Conservation (phyloP, 2,888 invertebrate species). For the Drosophila nr. fundita region DNA sequence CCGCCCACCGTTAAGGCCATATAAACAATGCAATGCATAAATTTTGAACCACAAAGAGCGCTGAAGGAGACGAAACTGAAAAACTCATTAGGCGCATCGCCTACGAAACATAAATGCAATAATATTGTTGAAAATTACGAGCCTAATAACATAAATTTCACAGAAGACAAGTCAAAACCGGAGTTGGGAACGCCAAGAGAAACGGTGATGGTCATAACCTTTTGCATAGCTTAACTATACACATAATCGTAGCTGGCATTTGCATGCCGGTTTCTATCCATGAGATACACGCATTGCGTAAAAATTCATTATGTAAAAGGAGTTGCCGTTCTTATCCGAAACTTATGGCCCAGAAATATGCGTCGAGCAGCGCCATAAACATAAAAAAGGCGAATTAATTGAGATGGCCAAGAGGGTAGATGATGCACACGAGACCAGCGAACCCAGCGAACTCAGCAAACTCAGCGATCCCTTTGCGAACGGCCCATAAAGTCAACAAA, state of each 20-base stretch:
- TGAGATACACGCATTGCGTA: conserved; percentile 74
- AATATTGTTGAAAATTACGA: conserved; percentile 73
- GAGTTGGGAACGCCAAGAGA: background rate
- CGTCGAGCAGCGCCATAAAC: conserved; percentile 62
- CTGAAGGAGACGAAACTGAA: conserved; percentile 46
- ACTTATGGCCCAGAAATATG: conserved; percentile 71
- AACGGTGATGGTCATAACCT: conserved; percentile 38
- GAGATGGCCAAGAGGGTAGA: conserved; percentile 44
- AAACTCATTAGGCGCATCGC: conserved; percentile 78
- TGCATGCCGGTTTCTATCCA: conserved; percentile 51
- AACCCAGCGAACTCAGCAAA: conserved; percentile 1
- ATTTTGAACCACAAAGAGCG: conserved; percentile 52
- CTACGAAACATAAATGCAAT: conserved; percentile 74
- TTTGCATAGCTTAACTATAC: conserved; percentile 30
- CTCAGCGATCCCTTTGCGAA: conserved; percentile 18
- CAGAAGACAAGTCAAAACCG: conserved; percentile 25
- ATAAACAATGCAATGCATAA: conserved; percentile 76
- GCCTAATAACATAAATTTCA: conserved; percentile 73
- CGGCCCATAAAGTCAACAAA: conserved; percentile 69
- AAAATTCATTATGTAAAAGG: conserved; percentile 64
- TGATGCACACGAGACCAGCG: background rate
- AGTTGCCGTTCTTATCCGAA: conserved; percentile 63
- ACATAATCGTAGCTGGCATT: background rate
- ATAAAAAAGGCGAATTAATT: conserved; percentile 78
- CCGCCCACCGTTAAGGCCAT: conserved; percentile 48